Evolutionary conservation across 2,888 invertebrate genomes (phyloP).

Genomic region (Chrysolina haemoptera): DNA sequence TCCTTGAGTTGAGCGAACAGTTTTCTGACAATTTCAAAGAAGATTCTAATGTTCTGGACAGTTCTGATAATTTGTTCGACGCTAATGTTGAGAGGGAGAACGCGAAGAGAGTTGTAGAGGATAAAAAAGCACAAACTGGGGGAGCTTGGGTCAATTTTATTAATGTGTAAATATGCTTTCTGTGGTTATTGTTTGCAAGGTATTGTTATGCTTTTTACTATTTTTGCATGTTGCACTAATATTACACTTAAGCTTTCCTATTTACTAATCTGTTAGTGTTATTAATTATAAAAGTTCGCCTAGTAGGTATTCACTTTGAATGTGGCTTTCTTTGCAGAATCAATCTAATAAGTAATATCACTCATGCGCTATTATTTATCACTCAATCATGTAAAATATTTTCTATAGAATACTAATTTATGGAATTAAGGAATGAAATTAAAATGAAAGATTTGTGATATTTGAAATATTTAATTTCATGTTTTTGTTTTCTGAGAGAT

Average conservation of each 20-base stretch:
- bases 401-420: too few species aligned
- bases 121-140: constrained; percentile 53
- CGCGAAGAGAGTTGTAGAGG: constrained; percentile 42
- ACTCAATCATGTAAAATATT: too few species aligned
- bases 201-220: constrained; percentile 57
- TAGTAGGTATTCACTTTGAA: constrained; percentile 11
- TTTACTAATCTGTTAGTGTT: background rate
- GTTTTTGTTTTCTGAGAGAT: too few species aligned
- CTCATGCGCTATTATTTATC: too few species aligned
- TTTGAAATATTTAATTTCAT: too few species aligned
- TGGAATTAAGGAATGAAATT: too few species aligned
- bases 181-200: constrained; percentile 61
- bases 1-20: constrained; percentile 45
- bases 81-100: constrained; percentile 45
- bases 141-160: constrained; percentile 70
- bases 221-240: constrained; percentile 51
- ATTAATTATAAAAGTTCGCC: background rate
- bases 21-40: constrained; percentile 57
- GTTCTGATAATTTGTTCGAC: constrained; percentile 53
- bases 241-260: constrained; percentile 44
- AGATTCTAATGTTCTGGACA: constrained; percentile 41
- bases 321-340: background rate
- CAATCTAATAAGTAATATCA: background rate
- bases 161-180: constrained; percentile 70
- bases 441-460: too few species aligned